Base-by-base conservation (phyloP, 2,113 vertebrate genomes). In the Psilopogon haemacephalus region DNA sequence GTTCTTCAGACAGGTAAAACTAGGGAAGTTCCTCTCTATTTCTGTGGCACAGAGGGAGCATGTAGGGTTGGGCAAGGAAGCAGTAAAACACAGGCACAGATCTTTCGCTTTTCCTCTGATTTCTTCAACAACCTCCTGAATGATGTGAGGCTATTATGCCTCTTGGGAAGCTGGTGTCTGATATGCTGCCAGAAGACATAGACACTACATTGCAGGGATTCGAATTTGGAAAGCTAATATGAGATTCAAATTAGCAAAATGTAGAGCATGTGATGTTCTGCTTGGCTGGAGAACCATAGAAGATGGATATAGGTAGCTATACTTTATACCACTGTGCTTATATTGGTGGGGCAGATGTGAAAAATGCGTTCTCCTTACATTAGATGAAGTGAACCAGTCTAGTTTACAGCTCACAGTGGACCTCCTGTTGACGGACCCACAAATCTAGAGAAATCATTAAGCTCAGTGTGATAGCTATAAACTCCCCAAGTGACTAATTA, bases 1-100 rank as follows among this genome's bases (percentile, higher is more conserved):
- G 95, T 99, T 99, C 98, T 99, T 99, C 97, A 98, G 98, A 98
- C 99, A 99, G 98, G 98, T 98, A 97, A 86, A 40, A 16, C 63
- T 58, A 17, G 16, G 50, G 38, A 83, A 56, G 44, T 68, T 44
- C 28, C 32, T 82, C 68, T 82, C 18, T n/a, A 35, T 48, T 88
- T 85, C 55, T 88, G 23, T 23, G 71, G 24, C 30, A 26, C 55
- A 59, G 37, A 37, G 13, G 28, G 21, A 37, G 6, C 23, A 1
- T 42, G 24, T 63, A 59, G 11, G 20, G 26, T 9, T 71, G 42
- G 28, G 17, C n/a, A 40, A 50, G 38, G 67, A 91, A 69, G 28
- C 21, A 52, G 30, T 28, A 62, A 78, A 79, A 73, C 75, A 21
- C 8, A 33, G 71, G 38, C 46, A 44, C 6, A 30, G 21, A 13